Evolutionary conservation across 2,888 invertebrate genomes (phyloP).

Genomic region (Synanthedon vespiformis): DNA sequence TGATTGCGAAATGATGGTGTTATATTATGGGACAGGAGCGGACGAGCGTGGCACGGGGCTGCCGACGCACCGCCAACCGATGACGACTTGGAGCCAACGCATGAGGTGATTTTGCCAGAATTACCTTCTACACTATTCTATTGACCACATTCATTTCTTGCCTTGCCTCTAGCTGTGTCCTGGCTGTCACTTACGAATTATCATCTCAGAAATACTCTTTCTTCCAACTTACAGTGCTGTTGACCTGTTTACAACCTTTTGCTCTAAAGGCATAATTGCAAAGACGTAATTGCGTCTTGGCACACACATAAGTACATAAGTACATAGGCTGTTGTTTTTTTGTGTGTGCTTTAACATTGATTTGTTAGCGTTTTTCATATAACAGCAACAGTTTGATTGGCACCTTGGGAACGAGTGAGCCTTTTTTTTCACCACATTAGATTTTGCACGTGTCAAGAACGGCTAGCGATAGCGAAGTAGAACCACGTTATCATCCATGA

Average conservation of each 20-base stretch:
- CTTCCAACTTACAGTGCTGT: constrained; percentile 1
- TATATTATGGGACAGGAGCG: constrained; percentile 63
- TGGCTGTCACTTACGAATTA: constrained; percentile 47
- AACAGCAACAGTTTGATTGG: constrained; percentile 28
- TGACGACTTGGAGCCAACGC: constrained; percentile 57
- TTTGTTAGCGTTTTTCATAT: background rate
- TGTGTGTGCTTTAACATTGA: no score
- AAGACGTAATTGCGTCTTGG: no score
- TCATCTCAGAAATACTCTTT: constrained; percentile 19
- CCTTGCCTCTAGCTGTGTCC: constrained; percentile 45
- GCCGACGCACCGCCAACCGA: constrained; percentile 53
- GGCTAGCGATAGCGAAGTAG: constrained; percentile 41
- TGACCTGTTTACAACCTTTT: constrained; percentile 2
- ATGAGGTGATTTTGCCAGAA: constrained; percentile 71
- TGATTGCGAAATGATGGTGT: constrained; percentile 12
- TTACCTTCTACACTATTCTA: constrained; percentile 57
- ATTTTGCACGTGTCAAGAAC: constrained; percentile 50
- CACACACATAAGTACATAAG: no score
- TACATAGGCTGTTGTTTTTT: no score
- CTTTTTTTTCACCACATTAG: constrained; percentile 19
- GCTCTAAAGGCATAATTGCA: constrained; percentile 3
- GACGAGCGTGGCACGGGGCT: constrained; percentile 54
- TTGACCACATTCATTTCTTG: constrained; percentile 51
- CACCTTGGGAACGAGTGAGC: constrained; percentile 43
- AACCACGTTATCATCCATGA: constrained; percentile 30